phyloP scores from a whole-genome alignment of 2,888 invertebrate genomes.

The Drosophila limbata region DNA sequence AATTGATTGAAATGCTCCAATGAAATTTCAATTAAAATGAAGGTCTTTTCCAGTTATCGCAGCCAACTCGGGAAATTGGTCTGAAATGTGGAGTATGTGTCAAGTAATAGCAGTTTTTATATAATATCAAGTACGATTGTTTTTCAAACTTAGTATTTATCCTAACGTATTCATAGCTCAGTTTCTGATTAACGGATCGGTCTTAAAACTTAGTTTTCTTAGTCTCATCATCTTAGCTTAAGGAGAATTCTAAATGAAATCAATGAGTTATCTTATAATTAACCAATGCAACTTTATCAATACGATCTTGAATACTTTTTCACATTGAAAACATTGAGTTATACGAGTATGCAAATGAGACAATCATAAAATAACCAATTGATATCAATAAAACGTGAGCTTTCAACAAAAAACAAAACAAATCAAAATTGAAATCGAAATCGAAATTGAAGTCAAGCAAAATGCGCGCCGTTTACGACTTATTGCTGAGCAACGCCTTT shows the following conservation, averaged over 20 bases:
- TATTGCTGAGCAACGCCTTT: conserved; percentile 76
- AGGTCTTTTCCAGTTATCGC: conserved; percentile 4
- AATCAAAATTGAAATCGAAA: no score
- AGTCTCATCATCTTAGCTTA: no score
- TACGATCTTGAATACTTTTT: conserved; percentile 4
- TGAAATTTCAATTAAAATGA: conserved; percentile 21
- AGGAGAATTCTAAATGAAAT: no score
- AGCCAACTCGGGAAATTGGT: neutral
- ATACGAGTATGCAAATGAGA: conserved; percentile 30
- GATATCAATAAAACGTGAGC: conserved; percentile 49
- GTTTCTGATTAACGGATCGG: no score
- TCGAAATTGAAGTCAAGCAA: conserved; percentile 32
- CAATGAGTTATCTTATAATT: no score
- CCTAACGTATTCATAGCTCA: no score
- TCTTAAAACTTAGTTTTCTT: no score
- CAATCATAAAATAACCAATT: conserved; percentile 54
- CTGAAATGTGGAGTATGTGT: neutral
- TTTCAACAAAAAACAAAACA: conserved; percentile 5
- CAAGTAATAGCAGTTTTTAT: neutral
- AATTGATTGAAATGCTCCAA: conserved; percentile 24
- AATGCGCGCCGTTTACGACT: conserved; percentile 78
- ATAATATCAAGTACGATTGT: neutral
- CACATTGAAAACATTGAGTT: conserved; percentile 28
- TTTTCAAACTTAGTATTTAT: no score
- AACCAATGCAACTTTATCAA: no score